Percentiles rank a stretch among this genome's conserved stretches.
Evolutionary conservation across 2,797 vertebrate species (phyloP).

Genomic region (Masticophis lateralis): DNA sequence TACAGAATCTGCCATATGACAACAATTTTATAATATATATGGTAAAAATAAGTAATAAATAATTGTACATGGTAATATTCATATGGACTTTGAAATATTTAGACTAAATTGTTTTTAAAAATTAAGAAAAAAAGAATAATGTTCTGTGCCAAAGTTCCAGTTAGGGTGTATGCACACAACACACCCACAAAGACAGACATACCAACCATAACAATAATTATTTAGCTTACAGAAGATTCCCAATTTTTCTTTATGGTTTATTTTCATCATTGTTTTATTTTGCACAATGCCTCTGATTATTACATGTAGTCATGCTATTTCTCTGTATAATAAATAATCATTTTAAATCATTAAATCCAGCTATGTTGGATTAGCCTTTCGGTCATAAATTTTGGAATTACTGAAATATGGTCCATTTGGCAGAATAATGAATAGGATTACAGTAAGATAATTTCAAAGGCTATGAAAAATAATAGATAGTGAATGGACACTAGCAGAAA

Average conservation of each 20-base stretch:
- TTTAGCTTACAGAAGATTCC: slow-evolving; percentile 15
- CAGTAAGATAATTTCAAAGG: background rate
- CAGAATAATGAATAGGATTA: background rate
- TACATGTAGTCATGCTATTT: slow-evolving; percentile 24
- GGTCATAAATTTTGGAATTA: background rate
- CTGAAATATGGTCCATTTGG: background rate
- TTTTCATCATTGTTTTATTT: slow-evolving; percentile 29
- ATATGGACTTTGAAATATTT: background rate
- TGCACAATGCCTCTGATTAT: slow-evolving; percentile 23
- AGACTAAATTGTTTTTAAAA: background rate
- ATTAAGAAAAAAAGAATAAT: background rate
- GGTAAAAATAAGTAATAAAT: background rate
- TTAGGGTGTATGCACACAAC: background rate
- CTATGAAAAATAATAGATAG: background rate
- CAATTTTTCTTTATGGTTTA: background rate
- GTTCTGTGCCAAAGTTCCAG: background rate
- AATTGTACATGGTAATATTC: background rate
- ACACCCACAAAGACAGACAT: background rate
- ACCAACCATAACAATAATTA: background rate
- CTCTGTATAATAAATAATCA: slow-evolving; percentile 21
- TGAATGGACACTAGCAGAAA: background rate
- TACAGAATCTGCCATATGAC: background rate
- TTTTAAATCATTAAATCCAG: slow-evolving; percentile 8
- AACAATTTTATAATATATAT: background rate
- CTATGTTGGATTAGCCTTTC: slow-evolving; percentile 41